phyloP scores from a whole-genome alignment of 2,888 invertebrate species.

The Torymus tubicola region DNA sequence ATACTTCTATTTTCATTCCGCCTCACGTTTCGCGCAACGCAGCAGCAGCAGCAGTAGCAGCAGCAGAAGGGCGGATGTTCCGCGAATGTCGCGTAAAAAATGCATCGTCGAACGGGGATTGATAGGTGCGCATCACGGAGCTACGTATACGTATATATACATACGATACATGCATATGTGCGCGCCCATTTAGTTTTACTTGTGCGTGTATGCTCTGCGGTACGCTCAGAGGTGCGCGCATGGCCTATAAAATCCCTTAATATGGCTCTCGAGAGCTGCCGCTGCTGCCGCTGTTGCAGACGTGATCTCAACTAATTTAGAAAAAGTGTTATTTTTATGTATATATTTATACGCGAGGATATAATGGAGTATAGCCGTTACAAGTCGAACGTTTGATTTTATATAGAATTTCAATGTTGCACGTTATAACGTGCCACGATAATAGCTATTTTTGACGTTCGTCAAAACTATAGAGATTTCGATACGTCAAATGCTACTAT shows the following conservation, averaged over 20 bases:
- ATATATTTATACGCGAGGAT: too few species aligned
- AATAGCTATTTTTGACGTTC: too few species aligned
- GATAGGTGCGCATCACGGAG: slow-evolving; percentile 39
- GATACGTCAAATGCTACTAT: too few species aligned
- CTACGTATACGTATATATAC: neutral
- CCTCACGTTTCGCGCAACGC: slow-evolving; percentile 66
- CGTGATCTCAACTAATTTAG: too few species aligned
- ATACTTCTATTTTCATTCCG: slow-evolving; percentile 73
- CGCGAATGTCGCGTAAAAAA: slow-evolving; percentile 58
- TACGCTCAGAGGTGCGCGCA: too few species aligned
- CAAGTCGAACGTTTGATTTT: too few species aligned
- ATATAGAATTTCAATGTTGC: too few species aligned
- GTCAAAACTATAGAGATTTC: too few species aligned
- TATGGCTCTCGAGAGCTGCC: neutral
- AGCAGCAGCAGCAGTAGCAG: neutral
- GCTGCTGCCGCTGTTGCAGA: neutral
- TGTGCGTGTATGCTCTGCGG: neutral
- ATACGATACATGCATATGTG: slow-evolving; percentile 20
- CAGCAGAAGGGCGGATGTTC: slow-evolving; percentile 27
- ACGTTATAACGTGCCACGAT: too few species aligned
- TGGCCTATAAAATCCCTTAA: slow-evolving; percentile 22
- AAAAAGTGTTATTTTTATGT: too few species aligned
- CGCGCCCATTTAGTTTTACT: slow-evolving; percentile 45
- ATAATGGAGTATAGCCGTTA: too few species aligned
- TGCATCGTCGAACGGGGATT: slow-evolving; percentile 59